phyloP scores from a whole-genome alignment of 2,797 vertebrate species.

The Caiman crocodilus region DNA sequence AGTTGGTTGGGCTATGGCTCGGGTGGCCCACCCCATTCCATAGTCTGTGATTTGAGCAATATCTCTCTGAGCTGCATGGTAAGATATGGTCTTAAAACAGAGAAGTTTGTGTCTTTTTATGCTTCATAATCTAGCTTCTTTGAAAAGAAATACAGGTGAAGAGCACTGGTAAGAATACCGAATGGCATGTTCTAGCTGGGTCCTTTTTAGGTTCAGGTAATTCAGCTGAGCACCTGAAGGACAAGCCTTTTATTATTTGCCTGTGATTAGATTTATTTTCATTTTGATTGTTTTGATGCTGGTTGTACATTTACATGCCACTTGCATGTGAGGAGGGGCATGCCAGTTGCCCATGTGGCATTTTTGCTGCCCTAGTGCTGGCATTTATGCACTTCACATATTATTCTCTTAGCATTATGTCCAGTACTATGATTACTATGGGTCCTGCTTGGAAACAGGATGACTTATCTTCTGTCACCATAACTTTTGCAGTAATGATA shows the following conservation, averaged over 20 bases:
- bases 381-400: neutral
- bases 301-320: neutral
- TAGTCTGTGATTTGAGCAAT: neutral
- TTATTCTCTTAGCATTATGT: slow-evolving; percentile 4
- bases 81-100: neutral
- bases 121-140: neutral
- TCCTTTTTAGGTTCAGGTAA: slow-evolving; percentile 28
- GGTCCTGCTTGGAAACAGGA: neutral
- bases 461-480: neutral
- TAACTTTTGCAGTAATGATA: neutral
- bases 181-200: neutral
- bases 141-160: neutral
- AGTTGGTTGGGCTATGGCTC: too few species aligned
- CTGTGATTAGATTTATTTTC: neutral
- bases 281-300: slow-evolving; percentile 33
- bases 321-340: neutral
- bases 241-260: slow-evolving; percentile 18
- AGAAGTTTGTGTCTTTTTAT: slow-evolving; percentile 20
- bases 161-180: neutral
- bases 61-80: slow-evolving; percentile 3
- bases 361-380: neutral
- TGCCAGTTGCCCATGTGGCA: neutral
- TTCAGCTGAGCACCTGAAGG: slow-evolving; percentile 1
- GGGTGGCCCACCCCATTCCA: too few species aligned
- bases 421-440: too few species aligned